Conservation (phyloP, 2,888 invertebrate genomes). For the Latrodectus elegans region DNA sequence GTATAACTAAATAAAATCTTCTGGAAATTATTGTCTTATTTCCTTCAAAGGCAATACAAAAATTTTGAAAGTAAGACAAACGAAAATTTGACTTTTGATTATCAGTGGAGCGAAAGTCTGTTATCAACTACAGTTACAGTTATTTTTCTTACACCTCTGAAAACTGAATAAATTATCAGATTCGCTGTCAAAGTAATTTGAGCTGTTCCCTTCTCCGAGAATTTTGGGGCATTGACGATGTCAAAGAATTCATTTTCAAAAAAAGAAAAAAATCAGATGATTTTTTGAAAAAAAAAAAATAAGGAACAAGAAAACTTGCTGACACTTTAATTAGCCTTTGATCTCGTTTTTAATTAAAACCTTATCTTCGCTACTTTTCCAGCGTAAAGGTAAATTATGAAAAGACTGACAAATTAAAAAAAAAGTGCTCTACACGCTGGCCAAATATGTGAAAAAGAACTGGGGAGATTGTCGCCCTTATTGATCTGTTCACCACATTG, state of each 20-base stretch:
- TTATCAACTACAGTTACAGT: too few relatives aligned
- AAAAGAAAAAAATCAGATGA: neutral
- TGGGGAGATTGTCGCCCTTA: conserved; percentile 27
- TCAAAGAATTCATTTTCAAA: neutral
- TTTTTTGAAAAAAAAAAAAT: neutral
- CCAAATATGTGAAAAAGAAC: conserved; percentile 5
- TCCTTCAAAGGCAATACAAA: too few relatives aligned
- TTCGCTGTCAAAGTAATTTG: neutral
- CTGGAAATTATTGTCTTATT: too few relatives aligned
- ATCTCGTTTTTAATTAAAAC: conserved; percentile 62
- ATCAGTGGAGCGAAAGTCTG: too few relatives aligned
- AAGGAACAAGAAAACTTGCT: conserved; percentile 3
- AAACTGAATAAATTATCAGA: too few relatives aligned
- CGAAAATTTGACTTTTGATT: too few relatives aligned
- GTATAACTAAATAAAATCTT: too few relatives aligned
- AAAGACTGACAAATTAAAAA: neutral
- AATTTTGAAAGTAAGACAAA: too few relatives aligned
- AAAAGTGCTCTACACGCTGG: conserved; percentile 8
- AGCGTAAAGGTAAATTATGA: conserved; percentile 44
- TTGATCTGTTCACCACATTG: conserved; percentile 17
- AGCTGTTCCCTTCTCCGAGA: neutral
- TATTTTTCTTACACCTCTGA: too few relatives aligned
- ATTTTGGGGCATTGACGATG: neutral
- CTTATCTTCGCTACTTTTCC: conserved; percentile 2
- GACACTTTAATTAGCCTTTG: conserved; percentile 64